Evolutionary conservation across 2,797 vertebrate genomes (phyloP), one percentile per base, ranked within the genome.

Genomic region (Argyrosomus regius): DNA sequence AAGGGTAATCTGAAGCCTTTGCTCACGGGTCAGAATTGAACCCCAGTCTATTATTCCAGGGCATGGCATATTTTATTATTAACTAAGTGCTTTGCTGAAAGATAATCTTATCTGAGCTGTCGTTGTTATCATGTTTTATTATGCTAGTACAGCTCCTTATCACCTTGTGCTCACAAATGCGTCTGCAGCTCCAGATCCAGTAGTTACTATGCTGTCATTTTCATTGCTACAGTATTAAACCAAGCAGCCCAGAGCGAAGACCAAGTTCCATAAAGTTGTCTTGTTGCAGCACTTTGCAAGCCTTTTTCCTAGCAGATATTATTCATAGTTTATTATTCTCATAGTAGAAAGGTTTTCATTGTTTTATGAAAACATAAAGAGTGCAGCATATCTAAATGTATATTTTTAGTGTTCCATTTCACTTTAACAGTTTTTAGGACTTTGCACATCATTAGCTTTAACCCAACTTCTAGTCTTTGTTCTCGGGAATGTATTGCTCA

Each of bases 41-140:
- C 49, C 2, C 18, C 5, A 58, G 63, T 7, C n/a, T 56, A 10
- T 76, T 68, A n/a, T 67, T 12, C 46, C 13, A 45, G 14, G 53
- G 39, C 28, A 43, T 39, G 18, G 17, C 41, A 43, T 26, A 28
- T 64, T 81, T 75, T 72, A 48, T 80, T 58, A 72, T 74, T 57
- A 69, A 72, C 22, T 10, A n/a, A 35, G 45, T 48, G 35, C 76
- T 8, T 75, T 50, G 12, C 83, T 63, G 68, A 35, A 66, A 81
- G 53, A 49, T 83, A 75, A 89, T 80, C 60, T 83, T 77, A 84
- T 88, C 73, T 64, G 4, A 26, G 5, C 35, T 64, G 35, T 13
- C 43, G 14, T 79, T 71, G 43, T 82, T 72, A 79, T 69, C 50
- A 50, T 60, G 53, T 61, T 75, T 20, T 48, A 60, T 84, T 72